Conservation (phyloP, 2,113 vertebrate species). For the Thamnaconus septentrionalis region DNA sequence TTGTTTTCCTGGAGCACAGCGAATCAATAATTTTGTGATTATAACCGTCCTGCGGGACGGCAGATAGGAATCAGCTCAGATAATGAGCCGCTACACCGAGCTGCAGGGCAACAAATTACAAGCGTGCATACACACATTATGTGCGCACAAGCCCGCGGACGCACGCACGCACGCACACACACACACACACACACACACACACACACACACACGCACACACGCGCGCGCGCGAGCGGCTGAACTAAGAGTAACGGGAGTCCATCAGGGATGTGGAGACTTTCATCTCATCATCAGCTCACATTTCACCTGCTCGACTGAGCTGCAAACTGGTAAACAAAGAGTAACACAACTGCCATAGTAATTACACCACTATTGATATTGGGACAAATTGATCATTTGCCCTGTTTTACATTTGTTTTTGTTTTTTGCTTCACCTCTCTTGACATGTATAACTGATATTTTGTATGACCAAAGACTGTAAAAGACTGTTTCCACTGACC, state of each 20-base stretch:
- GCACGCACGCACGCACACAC: constrained; percentile 5
- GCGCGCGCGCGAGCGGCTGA: constrained; percentile 2
- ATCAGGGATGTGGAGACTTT: constrained; percentile 1
- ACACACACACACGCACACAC: not conserved
- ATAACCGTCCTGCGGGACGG: constrained; percentile 43
- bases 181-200: not conserved
- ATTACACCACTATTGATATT: too few species aligned
- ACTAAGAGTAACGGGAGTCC: constrained; percentile 1
- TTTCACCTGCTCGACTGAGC: not conserved
- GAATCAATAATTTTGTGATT: constrained; percentile 65
- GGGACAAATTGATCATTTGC: too few species aligned
- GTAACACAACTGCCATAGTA: too few species aligned
- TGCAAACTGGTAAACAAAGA: not conserved
- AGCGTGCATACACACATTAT: constrained; percentile 10
- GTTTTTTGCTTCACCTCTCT: too few species aligned
- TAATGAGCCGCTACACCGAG: constrained; percentile 56
- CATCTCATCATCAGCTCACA: constrained; percentile 23
- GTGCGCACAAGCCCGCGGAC: not conserved
- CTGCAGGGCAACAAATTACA: constrained; percentile 51
- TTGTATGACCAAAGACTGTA: too few species aligned
- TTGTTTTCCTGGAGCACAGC: constrained; percentile 51
- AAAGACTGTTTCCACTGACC: not conserved
- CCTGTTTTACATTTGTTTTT: too few species aligned
- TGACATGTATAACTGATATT: too few species aligned
- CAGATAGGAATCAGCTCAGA: constrained; percentile 57